Base-by-base conservation (phyloP, 2,113 vertebrate species). In the Chinchilla lanigera region DNA sequence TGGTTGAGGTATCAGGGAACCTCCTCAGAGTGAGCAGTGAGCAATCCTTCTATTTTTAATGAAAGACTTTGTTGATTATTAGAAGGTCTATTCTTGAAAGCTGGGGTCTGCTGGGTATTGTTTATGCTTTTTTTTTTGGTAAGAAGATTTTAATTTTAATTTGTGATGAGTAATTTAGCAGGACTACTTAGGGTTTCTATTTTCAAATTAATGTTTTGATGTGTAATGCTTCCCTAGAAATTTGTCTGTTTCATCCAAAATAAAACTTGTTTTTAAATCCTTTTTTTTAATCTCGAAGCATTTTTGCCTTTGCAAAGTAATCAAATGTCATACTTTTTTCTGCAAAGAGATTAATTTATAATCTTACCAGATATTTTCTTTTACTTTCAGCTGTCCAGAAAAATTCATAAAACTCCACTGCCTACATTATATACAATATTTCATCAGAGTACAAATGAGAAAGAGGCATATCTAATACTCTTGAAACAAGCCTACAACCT, bases 321-420 rank as follows among this genome's bases (percentile, higher is more conserved):
- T 73, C 24, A 75, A 73, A 82, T 91, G 17, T n/a, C 35, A n/a
- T 75, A 2, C 20, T 50, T 56, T 86, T 35, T 60, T 60, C 38
- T 38, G 96, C 50, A 41, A 63, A 56, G 38, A n/a, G 83, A 95
- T 54, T 91, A 91, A 54, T 97, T 95, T 94, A 52, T 47, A 95
- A 96, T 88, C 65, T 44, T 95, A 16, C 67, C 89, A 92, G 90
- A 92, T 81, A 56, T 47, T 26, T 41, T 63, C 89, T 93, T 54
- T 52, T 82, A 81, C 44, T 58, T 77, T 67, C 63, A 78, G 20
- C n/a, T 96, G 58, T 86, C 73, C 65, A 90, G 86, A 92, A 86
- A 91, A 98, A 82, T 24, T 50, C 20, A 44, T 14, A 60, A 16
- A 77, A 80, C 89, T 77, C 47, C 44, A 85, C 19, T 60, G 89